Evolutionary conservation across 2,888 invertebrate species (phyloP), one percentile per base, ranked within the genome.

Genomic region (Rotaria socialis): DNA sequence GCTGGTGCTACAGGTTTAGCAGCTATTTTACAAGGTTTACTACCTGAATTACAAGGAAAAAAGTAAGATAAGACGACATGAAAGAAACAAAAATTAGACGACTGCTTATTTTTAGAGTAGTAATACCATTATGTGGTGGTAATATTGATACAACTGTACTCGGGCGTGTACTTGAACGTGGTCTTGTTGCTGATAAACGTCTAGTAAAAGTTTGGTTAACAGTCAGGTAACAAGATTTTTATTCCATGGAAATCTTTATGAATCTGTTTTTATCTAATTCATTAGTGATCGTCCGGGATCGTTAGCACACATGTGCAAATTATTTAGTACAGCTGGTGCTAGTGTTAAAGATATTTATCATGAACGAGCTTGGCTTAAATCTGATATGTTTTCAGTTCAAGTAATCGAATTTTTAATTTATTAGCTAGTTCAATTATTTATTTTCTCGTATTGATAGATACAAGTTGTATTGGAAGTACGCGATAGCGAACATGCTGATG

Each of bases 131-230:
- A 0, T 95, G 95, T 89, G 92, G 92, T 22, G 96, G 96, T 75
- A 96, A 96, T 92, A 96, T 96, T 87, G 96, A 96, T 91, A 96
- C 96, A 10, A 96, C 96, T 0, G 94, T 96, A 80, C 92, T 96
- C 87, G 96, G 96, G 0, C 93, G 96, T 35, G 96, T 96, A 88
- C 91, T 96, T 88, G 96, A 96, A 90, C 93, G 96, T 86, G 96
- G 96, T 0, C 91, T 96, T 88, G 96, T 96, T 0, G 95, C 94
- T 0, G 96, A 96, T 90, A 95, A 95, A 55, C 89, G 89, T 92
- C 94, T 89, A 93, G 87, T 92, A 90, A 90, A 95, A 88, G 95
- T 95, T 91, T 90, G 90, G 74, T 92, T 91, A 11, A 90, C 90
- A n/a, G 92, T 93, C 22, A 80, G 80, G 80, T 80, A 80, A 80